Evolutionary conservation across 2,797 vertebrate genomes (phyloP).

Genomic region (Chelonia mydas): DNA sequence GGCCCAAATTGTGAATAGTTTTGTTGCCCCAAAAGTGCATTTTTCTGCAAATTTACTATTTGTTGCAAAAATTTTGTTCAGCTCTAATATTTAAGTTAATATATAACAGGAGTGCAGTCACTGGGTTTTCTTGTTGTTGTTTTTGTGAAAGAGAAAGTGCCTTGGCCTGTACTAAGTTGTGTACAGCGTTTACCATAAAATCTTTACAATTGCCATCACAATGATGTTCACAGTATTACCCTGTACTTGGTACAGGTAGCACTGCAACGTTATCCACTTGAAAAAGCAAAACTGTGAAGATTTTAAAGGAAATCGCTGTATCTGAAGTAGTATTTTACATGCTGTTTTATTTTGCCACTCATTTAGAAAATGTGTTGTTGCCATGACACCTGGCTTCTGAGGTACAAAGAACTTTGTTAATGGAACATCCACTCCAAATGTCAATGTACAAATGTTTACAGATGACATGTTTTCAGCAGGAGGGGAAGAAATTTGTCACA

Average conservation of each 20-base stretch:
- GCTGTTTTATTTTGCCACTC: neutral
- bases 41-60: neutral
- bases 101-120: neutral
- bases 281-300: neutral
- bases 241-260: neutral
- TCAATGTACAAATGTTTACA: too few species aligned
- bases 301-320: neutral
- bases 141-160: neutral
- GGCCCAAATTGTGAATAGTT: neutral
- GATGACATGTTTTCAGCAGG: neutral
- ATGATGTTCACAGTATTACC: neutral
- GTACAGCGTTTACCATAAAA: neutral
- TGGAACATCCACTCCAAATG: neutral
- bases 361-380: neutral
- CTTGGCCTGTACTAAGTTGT: neutral
- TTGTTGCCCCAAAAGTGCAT: neutral
- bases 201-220: neutral
- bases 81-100: neutral
- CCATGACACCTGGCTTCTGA: neutral
- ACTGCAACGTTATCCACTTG: neutral
- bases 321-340: neutral
- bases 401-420: neutral
- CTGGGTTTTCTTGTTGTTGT: fast-evolving
- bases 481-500: neutral
- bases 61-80: neutral